Conservation (phyloP, 1,140 invertebrate genomes). For the Sminthurinus signatus region DNA sequence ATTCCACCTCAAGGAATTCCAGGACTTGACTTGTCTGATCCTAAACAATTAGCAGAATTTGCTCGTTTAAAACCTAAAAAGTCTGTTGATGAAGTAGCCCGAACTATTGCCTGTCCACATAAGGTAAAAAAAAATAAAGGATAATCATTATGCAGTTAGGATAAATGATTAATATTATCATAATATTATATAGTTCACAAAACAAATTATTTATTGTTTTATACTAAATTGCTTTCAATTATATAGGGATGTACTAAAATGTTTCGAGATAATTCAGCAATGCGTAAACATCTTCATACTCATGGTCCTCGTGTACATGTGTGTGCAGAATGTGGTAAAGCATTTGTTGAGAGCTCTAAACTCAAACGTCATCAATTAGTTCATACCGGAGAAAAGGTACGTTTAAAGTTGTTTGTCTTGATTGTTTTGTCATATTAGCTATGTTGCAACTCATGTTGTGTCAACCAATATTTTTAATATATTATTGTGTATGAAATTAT, state of each 20-base stretch:
- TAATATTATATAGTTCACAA: too few species aligned
- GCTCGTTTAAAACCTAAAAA: constrained; percentile 78
- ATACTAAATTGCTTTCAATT: too few species aligned
- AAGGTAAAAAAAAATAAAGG: constrained; percentile 67
- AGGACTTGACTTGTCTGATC: constrained; percentile 85
- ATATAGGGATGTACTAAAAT: constrained; percentile 73
- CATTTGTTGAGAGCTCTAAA: constrained; percentile 96
- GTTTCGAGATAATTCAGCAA: constrained; percentile 95
- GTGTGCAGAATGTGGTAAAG: constrained; percentile 96
- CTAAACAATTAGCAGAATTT: constrained; percentile 87
- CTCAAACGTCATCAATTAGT: constrained; percentile 90
- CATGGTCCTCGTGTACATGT: constrained; percentile 95
- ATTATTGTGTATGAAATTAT: too few species aligned
- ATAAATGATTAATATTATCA: too few species aligned
- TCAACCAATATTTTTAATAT: too few species aligned
- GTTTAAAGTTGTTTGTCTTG: too few species aligned
- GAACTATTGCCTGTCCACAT: constrained; percentile 91
- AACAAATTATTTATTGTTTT: too few species aligned
- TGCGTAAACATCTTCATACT: constrained; percentile 96
- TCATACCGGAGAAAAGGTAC: constrained; percentile 93
- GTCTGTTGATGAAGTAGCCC: constrained; percentile 67
- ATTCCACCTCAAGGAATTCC: constrained; percentile 70
- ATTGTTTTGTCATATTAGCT: too few species aligned
- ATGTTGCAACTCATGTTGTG: too few species aligned
- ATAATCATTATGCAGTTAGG: too few species aligned